Conservation (phyloP, 2,797 vertebrate genomes). For the Onychomys arenicola region DNA sequence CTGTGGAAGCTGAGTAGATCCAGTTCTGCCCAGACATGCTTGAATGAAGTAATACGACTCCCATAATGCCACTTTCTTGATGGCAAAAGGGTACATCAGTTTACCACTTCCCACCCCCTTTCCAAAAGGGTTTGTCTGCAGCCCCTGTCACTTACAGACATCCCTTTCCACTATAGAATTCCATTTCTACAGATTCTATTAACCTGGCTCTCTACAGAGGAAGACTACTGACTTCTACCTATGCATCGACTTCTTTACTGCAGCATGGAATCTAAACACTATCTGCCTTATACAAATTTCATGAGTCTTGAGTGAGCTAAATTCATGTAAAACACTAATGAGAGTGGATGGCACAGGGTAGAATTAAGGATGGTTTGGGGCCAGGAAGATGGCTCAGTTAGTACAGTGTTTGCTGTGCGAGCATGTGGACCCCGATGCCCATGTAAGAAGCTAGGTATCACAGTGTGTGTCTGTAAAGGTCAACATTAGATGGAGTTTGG, state of each 20-base stretch:
- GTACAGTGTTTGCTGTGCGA: background rate
- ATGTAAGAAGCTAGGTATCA: background rate
- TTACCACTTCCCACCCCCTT: background rate
- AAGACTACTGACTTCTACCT: background rate
- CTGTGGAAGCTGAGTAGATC: background rate
- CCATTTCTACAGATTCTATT: background rate
- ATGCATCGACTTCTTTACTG: constrained; percentile 12
- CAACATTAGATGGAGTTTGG: too few species aligned
- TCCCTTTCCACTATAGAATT: too few species aligned
- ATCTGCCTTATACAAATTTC: background rate
- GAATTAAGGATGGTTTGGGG: background rate
- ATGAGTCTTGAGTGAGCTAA: background rate
- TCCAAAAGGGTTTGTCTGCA: background rate
- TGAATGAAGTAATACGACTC: background rate
- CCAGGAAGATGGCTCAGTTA: background rate
- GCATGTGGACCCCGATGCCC: too few species aligned
- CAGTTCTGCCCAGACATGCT: background rate
- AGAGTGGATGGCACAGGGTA: background rate
- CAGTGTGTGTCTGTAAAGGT: background rate
- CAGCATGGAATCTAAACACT: background rate
- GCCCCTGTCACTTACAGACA: background rate
- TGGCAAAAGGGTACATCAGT: background rate
- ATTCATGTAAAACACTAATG: background rate
- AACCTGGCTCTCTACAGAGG: background rate
- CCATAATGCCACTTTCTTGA: background rate